Evolutionary conservation across 2,888 invertebrate species (phyloP).

Genomic region (Ganaspis brasiliensis): DNA sequence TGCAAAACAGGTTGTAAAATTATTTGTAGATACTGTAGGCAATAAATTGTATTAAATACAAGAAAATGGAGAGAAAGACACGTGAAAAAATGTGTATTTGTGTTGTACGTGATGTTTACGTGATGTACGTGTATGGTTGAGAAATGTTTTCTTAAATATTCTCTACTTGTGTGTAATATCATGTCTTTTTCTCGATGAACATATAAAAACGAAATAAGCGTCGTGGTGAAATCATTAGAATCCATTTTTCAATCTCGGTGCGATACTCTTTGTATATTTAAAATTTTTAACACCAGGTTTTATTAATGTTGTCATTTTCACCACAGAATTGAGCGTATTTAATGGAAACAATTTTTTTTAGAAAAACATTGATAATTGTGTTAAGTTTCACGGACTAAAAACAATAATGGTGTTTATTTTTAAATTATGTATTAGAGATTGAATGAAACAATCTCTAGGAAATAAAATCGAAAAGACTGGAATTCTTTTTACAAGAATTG

Average conservation of each 20-base stretch:
- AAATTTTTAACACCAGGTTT: conserved; percentile 9
- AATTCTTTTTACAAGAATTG: too few relatives aligned
- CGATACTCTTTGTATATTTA: conserved; percentile 22
- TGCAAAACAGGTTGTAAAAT: background rate
- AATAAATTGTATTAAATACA: background rate
- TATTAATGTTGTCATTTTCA: conserved; percentile 1
- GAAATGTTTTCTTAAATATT: conserved; percentile 15
- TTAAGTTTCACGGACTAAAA: conserved; percentile 11
- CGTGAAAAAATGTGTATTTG: background rate
- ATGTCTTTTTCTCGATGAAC: conserved; percentile 26
- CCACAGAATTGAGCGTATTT: conserved; percentile 1
- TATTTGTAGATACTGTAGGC: conserved; percentile 1
- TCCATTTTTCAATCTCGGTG: conserved; percentile 22
- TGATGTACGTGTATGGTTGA: background rate
- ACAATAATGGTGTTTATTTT: background rate
- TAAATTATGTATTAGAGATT: too few relatives aligned
- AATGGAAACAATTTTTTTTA: background rate
- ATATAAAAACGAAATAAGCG: conserved; percentile 7
- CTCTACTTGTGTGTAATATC: conserved; percentile 8
- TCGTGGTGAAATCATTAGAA: conserved; percentile 13
- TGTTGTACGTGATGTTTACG: conserved; percentile 22
- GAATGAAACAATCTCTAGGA: too few relatives aligned
- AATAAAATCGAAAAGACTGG: too few relatives aligned
- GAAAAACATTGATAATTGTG: background rate
- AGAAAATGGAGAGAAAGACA: conserved; percentile 1